A percentile compares a stretch with the other conserved stretches of the same genome.
phyloP scores from a whole-genome alignment of 2,888 invertebrate species.

The Heliconius cydno region DNA sequence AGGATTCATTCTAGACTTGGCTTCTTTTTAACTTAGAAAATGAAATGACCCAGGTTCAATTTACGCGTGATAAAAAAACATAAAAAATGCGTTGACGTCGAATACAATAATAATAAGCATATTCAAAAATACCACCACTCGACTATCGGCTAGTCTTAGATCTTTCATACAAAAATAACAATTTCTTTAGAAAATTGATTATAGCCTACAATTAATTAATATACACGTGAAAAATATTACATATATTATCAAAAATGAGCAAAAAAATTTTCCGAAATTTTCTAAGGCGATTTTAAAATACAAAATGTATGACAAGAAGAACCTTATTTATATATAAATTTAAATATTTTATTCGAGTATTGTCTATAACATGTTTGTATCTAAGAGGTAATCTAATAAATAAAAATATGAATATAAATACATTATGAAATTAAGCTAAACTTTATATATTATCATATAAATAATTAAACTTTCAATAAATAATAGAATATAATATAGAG shows the following conservation, averaged over 20 bases:
- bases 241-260: slow-evolving; percentile 8
- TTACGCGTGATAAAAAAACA: not conserved
- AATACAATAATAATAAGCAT: not conserved
- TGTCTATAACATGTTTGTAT: not conserved
- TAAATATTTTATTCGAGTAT: not conserved
- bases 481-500: not conserved
- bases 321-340: not conserved
- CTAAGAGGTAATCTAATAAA: not conserved
- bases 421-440: not conserved
- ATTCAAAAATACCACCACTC: not conserved
- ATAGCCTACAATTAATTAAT: slow-evolving; percentile 6
- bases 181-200: slow-evolving; percentile 28
- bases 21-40: not conserved
- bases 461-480: not conserved
- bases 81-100: not conserved
- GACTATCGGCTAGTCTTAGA: slow-evolving; percentile 6
- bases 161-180: slow-evolving; percentile 32
- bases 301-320: not conserved
- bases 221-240: slow-evolving; percentile 4
- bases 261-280: not conserved
- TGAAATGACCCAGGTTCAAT: not conserved
- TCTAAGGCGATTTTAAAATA: not conserved
- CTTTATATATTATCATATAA: not conserved
- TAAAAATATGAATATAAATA: not conserved
- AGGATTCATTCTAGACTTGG: not conserved